Percentiles rank a stretch among this genome's conserved stretches.
Conservation (phyloP, 2,113 vertebrate genomes). For the Mugil cephalus region DNA sequence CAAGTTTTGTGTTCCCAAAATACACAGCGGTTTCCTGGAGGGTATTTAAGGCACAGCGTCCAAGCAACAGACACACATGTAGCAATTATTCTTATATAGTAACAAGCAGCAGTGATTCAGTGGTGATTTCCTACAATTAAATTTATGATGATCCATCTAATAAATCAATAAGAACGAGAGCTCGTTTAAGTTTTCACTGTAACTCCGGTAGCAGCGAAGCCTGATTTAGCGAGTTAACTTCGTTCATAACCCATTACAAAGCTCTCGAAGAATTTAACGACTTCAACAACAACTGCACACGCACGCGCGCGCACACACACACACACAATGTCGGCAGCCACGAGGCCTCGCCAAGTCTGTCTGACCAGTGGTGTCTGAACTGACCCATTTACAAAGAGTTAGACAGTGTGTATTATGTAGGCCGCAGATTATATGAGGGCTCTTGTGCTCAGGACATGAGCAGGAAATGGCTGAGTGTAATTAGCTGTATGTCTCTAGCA, state of each 20-base stretch:
- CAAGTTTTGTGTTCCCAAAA: conserved; percentile 54
- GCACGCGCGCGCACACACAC: conserved; percentile 12
- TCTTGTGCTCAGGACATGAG: conserved; percentile 18
- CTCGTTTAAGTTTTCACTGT: neutral
- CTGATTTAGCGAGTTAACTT: neutral
- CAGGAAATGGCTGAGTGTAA: conserved; percentile 31
- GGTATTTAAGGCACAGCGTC: conserved; percentile 48
- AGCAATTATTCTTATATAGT: neutral
- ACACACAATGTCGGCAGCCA: conserved; percentile 2
- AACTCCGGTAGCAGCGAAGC: neutral
- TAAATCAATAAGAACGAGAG: no score
- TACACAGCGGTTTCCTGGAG: conserved; percentile 40
- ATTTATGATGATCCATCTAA: no score
- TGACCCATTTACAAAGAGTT: conserved; percentile 61
- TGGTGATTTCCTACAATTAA: no score
- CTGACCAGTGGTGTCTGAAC: conserved; percentile 42
- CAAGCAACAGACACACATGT: conserved; percentile 28
- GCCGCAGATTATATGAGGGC: conserved; percentile 31
- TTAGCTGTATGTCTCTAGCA: conserved; percentile 22
- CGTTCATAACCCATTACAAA: conserved; percentile 32
- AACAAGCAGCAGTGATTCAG: neutral
- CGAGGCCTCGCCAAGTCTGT: conserved; percentile 42
- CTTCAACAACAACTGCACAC: neutral
- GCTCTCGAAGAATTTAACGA: conserved; percentile 39
- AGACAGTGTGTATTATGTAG: conserved; percentile 52